phyloP scores from a whole-genome alignment of 2,888 invertebrate species.

The Nipponacmea schrenckii region DNA sequence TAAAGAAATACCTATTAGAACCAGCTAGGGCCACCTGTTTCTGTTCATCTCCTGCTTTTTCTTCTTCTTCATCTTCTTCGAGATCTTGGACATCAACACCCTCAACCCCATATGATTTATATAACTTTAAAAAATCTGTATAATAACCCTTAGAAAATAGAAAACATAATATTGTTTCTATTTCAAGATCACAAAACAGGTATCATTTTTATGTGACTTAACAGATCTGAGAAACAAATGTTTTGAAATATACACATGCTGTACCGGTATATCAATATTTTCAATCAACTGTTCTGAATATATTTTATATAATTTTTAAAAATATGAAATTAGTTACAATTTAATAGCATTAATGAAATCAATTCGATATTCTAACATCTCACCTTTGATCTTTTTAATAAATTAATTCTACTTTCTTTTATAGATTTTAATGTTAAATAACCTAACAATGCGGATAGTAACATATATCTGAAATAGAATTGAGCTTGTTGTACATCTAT shows the following conservation, averaged over 20 bases:
- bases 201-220: too few relatives aligned
- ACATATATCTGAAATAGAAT: slow-evolving; percentile 71
- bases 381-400: slow-evolving; percentile 40
- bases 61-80: slow-evolving; percentile 30
- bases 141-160: slow-evolving; percentile 64
- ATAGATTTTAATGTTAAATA: slow-evolving; percentile 70
- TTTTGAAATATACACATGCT: too few relatives aligned
- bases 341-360: neutral
- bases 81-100: slow-evolving; percentile 68
- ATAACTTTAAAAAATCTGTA: slow-evolving; percentile 84
- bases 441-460: slow-evolving; percentile 86
- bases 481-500: too few relatives aligned
- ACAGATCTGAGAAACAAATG: too few relatives aligned
- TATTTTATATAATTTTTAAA: too few relatives aligned
- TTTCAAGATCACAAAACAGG: neutral
- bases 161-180: neutral
- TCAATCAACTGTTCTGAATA: too few relatives aligned
- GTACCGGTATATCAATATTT: too few relatives aligned
- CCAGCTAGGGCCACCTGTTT: slow-evolving; percentile 20
- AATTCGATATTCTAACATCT: neutral
- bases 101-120: slow-evolving; percentile 83
- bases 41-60: slow-evolving; percentile 28
- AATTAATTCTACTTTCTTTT: slow-evolving; percentile 3
- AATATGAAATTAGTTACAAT: too few relatives aligned
- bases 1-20: neutral